Evolutionary conservation across 2,797 vertebrate genomes (phyloP).

Genomic region (Diglossa cyanea): DNA sequence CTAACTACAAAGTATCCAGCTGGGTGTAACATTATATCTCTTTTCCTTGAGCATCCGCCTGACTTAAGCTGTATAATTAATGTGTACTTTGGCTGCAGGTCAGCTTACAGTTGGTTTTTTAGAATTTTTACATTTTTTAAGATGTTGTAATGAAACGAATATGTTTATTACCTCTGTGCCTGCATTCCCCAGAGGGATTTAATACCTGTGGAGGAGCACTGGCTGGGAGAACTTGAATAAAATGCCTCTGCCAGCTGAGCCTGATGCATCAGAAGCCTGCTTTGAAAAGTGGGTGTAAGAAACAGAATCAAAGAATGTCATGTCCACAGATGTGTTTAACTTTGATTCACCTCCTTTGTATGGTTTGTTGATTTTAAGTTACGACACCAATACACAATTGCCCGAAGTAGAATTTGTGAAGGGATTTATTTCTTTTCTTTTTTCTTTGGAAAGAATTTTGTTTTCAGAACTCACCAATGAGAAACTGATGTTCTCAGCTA

Average conservation of each 20-base stretch:
- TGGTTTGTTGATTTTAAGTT: background rate
- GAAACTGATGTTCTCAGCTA: slow-evolving; percentile 29
- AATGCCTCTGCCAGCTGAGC: slow-evolving; percentile 27
- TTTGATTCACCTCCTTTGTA: slow-evolving; percentile 19
- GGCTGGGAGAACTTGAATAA: slow-evolving; percentile 8
- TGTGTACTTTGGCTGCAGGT: slow-evolving; percentile 84
- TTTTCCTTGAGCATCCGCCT: slow-evolving; percentile 78
- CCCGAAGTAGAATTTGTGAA: background rate
- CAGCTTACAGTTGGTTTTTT: slow-evolving; percentile 78
- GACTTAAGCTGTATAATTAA: slow-evolving; percentile 84
- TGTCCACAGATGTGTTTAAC: slow-evolving; percentile 39
- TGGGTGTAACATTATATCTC: slow-evolving; percentile 81
- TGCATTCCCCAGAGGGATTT: slow-evolving; percentile 49
- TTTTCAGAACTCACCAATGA: slow-evolving; percentile 26
- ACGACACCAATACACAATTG: background rate
- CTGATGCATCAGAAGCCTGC: background rate
- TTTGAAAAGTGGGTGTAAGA: slow-evolving; percentile 34
- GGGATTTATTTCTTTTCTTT: slow-evolving; percentile 30
- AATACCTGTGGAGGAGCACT: slow-evolving; percentile 43
- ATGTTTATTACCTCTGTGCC: slow-evolving; percentile 75
- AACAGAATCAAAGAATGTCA: slow-evolving; percentile 27
- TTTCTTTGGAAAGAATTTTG: slow-evolving; percentile 25
- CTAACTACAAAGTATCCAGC: slow-evolving; percentile 85
- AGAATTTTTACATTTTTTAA: slow-evolving; percentile 76
- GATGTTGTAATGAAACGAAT: slow-evolving; percentile 73